phyloP scores from a whole-genome alignment of 2,888 invertebrate species.

The Seladonia tumulorum region DNA sequence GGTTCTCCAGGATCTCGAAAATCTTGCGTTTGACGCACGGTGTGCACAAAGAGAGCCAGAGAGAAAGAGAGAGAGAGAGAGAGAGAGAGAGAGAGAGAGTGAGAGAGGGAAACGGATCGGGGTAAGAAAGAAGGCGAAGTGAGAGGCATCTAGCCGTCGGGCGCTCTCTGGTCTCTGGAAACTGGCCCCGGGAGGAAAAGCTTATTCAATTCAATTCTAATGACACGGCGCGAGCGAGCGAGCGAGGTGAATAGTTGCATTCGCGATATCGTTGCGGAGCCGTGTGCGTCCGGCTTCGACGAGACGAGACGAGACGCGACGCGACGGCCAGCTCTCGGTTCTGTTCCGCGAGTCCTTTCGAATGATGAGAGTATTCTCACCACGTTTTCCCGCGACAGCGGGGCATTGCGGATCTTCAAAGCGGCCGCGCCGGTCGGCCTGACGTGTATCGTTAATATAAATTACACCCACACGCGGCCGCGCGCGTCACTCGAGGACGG shows the following conservation, averaged over 20 bases:
- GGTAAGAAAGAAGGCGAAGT: conserved; percentile 49
- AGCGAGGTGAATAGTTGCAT: conserved; percentile 61
- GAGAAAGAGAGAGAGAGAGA: no score
- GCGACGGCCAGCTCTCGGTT: not conserved
- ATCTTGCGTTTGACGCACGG: not conserved
- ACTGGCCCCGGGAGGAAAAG: conserved; percentile 71
- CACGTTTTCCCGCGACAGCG: conserved; percentile 70
- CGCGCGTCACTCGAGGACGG: conserved; percentile 9
- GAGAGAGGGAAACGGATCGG: not conserved
- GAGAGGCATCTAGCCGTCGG: conserved; percentile 60
- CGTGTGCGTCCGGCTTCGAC: conserved; percentile 30
- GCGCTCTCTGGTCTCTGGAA: conserved; percentile 57
- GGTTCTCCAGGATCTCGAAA: conserved; percentile 19
- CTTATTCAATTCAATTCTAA: conserved; percentile 78
- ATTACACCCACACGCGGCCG: conserved; percentile 59
- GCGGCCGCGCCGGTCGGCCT: conserved; percentile 67
- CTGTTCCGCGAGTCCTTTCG: conserved; percentile 48
- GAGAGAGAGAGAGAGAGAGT: not conserved
- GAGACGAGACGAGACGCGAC: not conserved
- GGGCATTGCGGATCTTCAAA: conserved; percentile 73
- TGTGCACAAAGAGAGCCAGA: not conserved
- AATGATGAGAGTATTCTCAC: conserved; percentile 81
- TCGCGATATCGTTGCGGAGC: conserved; percentile 46
- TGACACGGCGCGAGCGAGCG: conserved; percentile 44
- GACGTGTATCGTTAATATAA: conserved; percentile 73